These are phyloP conservation scores for Tonatia bakeri DNA, from an alignment of 2,113 vertebrate species.

Conservation along the genomic window DNA sequence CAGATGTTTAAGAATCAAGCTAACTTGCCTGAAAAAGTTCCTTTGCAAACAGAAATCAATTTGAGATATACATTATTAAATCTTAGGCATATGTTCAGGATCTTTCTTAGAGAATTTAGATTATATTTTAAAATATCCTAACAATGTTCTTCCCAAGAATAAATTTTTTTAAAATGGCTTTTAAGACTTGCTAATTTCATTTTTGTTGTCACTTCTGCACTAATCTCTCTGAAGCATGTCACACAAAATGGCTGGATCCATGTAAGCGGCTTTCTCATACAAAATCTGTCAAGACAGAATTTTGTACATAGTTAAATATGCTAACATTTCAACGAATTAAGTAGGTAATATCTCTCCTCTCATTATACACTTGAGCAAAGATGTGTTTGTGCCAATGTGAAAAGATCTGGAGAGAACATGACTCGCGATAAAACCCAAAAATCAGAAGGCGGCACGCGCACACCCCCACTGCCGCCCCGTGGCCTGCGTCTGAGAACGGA, in stretches of 20 bases:
- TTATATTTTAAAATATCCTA: background rate
- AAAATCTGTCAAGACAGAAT: background rate
- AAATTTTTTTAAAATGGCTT: background rate
- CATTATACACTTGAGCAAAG: background rate
- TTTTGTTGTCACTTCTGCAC: background rate
- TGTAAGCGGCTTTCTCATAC: background rate
- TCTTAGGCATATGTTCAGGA: background rate
- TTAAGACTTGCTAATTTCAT: background rate
- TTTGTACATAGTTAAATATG: background rate
- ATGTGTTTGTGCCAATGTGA: background rate
- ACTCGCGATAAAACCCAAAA: background rate
- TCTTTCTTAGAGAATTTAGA: background rate
- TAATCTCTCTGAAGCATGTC: background rate
- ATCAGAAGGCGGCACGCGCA: background rate
- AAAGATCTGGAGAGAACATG: background rate
- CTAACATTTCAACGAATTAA: background rate
- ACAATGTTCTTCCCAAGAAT: background rate
- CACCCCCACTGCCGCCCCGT: background rate
- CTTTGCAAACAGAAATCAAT: conserved; percentile 5
- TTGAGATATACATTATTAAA: background rate
- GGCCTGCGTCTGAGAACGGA: background rate
- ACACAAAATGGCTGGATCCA: background rate
- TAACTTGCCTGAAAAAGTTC: background rate
- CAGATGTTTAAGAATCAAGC: background rate
- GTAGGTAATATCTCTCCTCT: background rate